Evolutionary conservation across 2,888 invertebrate species (phyloP).

Genomic region (Copidosoma aretas): DNA sequence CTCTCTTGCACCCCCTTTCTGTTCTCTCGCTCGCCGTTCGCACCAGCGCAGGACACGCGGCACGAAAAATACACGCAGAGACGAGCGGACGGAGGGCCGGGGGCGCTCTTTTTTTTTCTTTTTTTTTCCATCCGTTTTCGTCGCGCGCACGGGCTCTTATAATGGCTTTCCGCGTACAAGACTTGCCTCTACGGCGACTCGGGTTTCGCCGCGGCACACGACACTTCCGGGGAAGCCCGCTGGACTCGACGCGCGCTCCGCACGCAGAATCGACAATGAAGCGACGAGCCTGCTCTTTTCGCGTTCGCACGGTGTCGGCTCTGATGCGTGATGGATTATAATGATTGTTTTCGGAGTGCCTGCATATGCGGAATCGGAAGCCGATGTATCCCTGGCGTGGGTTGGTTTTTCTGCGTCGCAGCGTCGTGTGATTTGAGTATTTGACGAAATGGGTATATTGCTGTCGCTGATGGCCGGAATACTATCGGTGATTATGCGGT

Average conservation of each 20-base stretch:
- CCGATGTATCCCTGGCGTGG: conserved; percentile 7
- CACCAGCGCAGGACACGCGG: not conserved
- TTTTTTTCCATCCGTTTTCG: too few species aligned
- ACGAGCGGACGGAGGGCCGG: too few species aligned
- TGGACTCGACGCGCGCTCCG: not conserved
- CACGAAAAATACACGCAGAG: too few species aligned
- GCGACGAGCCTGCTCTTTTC: conserved; percentile 1
- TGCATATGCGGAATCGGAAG: conserved; percentile 19
- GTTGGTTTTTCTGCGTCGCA: too few species aligned
- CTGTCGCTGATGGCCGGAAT: too few species aligned
- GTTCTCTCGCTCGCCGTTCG: conserved; percentile 8
- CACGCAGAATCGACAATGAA: conserved; percentile 31
- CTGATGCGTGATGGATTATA: not conserved
- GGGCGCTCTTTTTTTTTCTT: not conserved
- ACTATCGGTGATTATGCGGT: too few species aligned
- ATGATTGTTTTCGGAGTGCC: not conserved
- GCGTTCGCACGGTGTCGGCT: conserved; percentile 23
- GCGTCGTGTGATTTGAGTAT: too few species aligned
- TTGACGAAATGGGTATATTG: too few species aligned
- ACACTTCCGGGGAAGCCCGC: conserved; percentile 33
- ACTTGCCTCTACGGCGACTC: conserved; percentile 1
- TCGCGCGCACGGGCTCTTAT: not conserved
- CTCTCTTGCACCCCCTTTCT: not conserved
- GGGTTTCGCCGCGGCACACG: conserved; percentile 29
- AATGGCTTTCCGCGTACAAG: conserved; percentile 21